Evolutionary conservation across 2,113 vertebrate species (phyloP).

Genomic region (Microtus pennsylvanicus): DNA sequence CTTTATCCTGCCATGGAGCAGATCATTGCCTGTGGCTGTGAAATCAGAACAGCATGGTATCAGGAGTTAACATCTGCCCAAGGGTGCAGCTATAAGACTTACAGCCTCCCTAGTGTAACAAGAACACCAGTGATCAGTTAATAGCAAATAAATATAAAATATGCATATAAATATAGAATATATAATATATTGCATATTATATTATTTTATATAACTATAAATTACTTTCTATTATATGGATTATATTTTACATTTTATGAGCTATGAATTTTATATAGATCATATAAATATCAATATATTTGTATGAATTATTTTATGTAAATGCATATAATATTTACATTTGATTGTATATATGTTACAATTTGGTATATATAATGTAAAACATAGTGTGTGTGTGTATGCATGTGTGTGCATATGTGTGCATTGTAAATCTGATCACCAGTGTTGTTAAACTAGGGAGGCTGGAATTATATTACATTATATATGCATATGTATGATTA

Average conservation of each 20-base stretch:
- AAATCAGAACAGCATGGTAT: accelerated
- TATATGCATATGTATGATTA: no score
- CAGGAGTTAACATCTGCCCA: background rate
- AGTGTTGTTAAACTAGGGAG: background rate
- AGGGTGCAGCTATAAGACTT: background rate
- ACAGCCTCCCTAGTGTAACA: background rate
- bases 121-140: background rate
- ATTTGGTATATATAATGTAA: background rate
- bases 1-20: no score
- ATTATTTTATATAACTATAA: background rate
- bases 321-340: background rate
- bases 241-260: background rate
- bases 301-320: background rate
- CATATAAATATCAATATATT: background rate
- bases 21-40: accelerated
- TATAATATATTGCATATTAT: background rate
- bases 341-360: background rate
- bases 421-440: background rate
- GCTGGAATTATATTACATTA: background rate
- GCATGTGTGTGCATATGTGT: background rate
- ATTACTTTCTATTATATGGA: background rate
- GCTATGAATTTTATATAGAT: background rate
- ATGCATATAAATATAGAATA: no score
- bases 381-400: background rate
- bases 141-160: background rate